Evolutionary conservation across 1,140 invertebrate species (phyloP), one percentile per base, ranked within the genome.

Genomic region (Cotesia glomerata): DNA sequence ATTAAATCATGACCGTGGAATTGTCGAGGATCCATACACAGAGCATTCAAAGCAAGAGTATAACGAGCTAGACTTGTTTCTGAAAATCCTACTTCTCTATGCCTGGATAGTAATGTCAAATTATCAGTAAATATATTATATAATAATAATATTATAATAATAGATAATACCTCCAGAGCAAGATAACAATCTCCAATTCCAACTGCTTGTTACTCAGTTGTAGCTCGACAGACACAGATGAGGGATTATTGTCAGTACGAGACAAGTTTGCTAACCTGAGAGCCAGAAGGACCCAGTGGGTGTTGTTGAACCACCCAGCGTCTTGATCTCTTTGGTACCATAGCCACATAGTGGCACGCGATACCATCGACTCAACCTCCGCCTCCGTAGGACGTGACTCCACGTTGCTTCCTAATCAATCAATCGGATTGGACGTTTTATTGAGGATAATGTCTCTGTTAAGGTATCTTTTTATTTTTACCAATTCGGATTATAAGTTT

Each of bases 1-100:
- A 94, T 91, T 76, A 94, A 84, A 81, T 96, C 94, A 75, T 95
- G 93, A 1, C 93, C 93, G 82, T 95, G 91, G 82, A 95, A 95
- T 73, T 93, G 90, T 75, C 93, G 89, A 0, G 94, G 94, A 80
- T 95, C 94, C 82, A 92, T 91, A 84, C 94, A 96, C 34, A 94
- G 88, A 2, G 93, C 91, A 16, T 91, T 93, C 49, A 95, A 81
- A 0, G 94, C 93, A 5, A 95, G 86, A 0, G 92, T 90, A 82
- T 94, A 95, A 11, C 91, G 89, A 0, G 94, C 92, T 18, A 95
- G 82, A 75, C 91, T 90, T 3, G 92, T 91, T 7, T 93, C 88
- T 5, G 92, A 92, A n/a, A 94, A 89, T 0, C 91, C 91, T 11
- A 92, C 89, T 78, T 93, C 92, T 73, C 91, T 89, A 75, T 93